A percentile compares a stretch with the other conserved stretches of the same genome.
Evolutionary conservation across 2,113 vertebrate species (phyloP).

Genomic region (Phasianus colchicus): DNA sequence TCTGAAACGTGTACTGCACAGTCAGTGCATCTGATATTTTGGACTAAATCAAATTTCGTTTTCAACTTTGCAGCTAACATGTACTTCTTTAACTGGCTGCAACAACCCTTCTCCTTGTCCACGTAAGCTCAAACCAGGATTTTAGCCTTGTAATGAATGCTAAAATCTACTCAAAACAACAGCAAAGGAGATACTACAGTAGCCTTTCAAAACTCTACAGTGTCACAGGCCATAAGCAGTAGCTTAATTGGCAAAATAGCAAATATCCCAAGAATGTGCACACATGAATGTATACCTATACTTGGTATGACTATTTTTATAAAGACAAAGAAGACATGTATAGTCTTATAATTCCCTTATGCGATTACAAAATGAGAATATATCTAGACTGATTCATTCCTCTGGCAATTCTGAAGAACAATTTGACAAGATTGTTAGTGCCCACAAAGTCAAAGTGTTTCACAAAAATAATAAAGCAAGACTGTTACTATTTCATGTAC

Average conservation of each 20-base stretch:
- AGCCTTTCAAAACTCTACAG: background rate
- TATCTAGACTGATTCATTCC: background rate
- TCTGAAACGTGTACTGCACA: background rate
- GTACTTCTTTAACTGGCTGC: background rate
- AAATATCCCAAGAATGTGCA: background rate
- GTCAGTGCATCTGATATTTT: background rate
- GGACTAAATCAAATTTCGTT: background rate
- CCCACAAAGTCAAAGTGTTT: background rate
- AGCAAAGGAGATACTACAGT: background rate
- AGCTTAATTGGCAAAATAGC: background rate
- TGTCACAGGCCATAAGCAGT: background rate
- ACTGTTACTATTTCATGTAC: background rate
- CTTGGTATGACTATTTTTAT: rapidly evolving
- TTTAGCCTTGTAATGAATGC: background rate
- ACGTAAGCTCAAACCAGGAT: background rate
- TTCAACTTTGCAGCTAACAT: background rate
- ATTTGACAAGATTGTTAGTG: background rate
- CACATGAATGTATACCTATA: background rate
- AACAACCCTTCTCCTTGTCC: background rate
- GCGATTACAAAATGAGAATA: background rate
- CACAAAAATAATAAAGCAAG: slow-evolving; percentile 23
- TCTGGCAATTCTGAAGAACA: slow-evolving; percentile 2
- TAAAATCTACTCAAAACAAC: background rate
- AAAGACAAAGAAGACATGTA: background rate
- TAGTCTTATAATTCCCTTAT: background rate